Evolutionary conservation across 2,797 vertebrate species (phyloP), one percentile per base, ranked within the genome.

Genomic region (Scarus forsteni): DNA sequence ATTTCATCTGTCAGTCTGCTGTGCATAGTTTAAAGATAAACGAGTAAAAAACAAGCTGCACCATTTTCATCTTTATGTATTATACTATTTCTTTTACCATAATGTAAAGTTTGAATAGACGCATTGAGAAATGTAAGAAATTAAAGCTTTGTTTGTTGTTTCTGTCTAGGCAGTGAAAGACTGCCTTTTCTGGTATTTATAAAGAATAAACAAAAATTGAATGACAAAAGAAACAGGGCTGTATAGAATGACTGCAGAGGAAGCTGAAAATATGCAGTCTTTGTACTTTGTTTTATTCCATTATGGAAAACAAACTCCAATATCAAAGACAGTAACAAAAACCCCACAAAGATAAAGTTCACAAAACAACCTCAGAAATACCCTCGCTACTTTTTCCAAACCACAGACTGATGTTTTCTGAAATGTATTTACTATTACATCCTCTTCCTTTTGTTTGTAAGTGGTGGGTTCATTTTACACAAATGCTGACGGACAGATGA

Each of bases 141-240:
- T 62, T 10, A 14, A 46, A 43, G 13, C 44, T 68, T 62, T 49
- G 85, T 44, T 73, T 45, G 75, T 78, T 85, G 82, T 84, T 90
- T 85, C 66, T 86, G 90, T 87, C 75, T 76, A 75, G 71, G 80
- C 83, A 56, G 49, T 70, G 65, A 87, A 76, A 79, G 64, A 71
- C 74, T 55, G 62, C 44, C 51, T 77, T 75, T 75, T 53, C 78
- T 83, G 75, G 75, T 81, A 80, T 78, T 75, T 64, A 60, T 54
- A 65, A 68, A 70, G 74, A 86, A 81, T 75, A 88, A 89, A 92
- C 81, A 85, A 71, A 82, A 92, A 89, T 85, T 86, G 78, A 62
- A 68, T 77, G 77, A 84, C 78, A 11, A 86, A 86, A 85, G 81
- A 79, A 80, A 90, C 87, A 85, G 70, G 85, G 75, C 62, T 72